A percentile compares a stretch with the other conserved stretches of the same genome.
These are phyloP conservation scores for Melolontha melolontha DNA, from an alignment of 2,888 invertebrate species.

Conservation along the genomic window DNA sequence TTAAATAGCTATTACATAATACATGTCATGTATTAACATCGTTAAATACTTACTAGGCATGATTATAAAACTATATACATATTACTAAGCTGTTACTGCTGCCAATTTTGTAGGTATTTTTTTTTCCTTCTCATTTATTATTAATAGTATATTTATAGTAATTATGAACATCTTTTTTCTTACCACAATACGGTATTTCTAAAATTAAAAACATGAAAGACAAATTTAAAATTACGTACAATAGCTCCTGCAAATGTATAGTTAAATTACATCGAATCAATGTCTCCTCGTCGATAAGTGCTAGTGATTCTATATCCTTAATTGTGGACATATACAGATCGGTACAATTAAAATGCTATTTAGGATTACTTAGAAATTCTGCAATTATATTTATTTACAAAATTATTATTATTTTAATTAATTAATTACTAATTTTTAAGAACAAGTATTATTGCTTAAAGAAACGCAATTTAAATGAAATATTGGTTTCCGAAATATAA, in stretches of 20 bases:
- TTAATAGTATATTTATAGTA: conserved; percentile 44
- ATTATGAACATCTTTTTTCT: too few species aligned
- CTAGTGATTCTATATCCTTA: too few species aligned
- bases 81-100: conserved; percentile 49
- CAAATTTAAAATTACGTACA: conserved; percentile 41
- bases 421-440: too few species aligned
- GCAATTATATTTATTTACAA: too few species aligned
- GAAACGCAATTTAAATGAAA: too few species aligned
- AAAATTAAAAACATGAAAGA: conserved; percentile 47
- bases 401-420: too few species aligned
- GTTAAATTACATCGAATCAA: conserved; percentile 48
- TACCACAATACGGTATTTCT: conserved; percentile 36
- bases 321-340: too few species aligned
- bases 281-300: conserved; percentile 20
- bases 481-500: too few species aligned
- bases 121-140: too few species aligned
- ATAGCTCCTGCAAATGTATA: conserved; percentile 32
- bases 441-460: too few species aligned
- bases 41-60: conserved; percentile 46
- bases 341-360: too few species aligned
- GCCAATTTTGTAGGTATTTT: conserved; percentile 46
- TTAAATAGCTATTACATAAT: conserved; percentile 47
- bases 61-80: conserved; percentile 54
- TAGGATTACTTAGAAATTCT: too few species aligned
- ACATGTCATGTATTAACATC: conserved; percentile 2